Conservation (phyloP, 2,113 vertebrate species). For the Aythya baeri region DNA sequence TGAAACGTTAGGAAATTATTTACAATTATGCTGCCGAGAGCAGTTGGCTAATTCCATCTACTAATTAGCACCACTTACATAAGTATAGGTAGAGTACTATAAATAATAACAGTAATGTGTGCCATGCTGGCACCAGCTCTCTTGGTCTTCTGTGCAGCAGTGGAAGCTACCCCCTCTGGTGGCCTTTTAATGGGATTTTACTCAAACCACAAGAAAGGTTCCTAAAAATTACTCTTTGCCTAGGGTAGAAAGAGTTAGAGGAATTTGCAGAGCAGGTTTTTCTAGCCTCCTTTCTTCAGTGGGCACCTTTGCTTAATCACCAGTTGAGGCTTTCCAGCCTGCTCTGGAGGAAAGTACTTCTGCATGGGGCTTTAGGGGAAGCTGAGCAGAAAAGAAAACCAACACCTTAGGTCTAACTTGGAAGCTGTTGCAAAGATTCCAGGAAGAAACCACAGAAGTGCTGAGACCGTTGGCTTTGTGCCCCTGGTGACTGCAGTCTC, state of each 20-base stretch:
- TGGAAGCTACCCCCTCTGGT: constrained; percentile 39
- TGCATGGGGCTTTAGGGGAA: neutral
- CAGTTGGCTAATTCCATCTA: constrained; percentile 68
- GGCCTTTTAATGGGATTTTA: neutral
- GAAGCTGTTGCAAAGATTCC: neutral
- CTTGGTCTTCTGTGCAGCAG: neutral
- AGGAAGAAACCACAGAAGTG: neutral
- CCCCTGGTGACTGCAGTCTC: neutral
- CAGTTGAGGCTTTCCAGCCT: neutral
- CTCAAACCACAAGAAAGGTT: neutral
- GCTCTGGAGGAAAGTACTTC: neutral
- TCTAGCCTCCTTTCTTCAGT: neutral
- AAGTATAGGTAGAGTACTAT: constrained; percentile 57
- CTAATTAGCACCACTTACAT: constrained; percentile 67
- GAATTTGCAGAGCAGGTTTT: neutral
- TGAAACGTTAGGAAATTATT: constrained; percentile 67
- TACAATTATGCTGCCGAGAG: constrained; percentile 61
- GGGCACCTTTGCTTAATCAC: neutral
- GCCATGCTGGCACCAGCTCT: neutral
- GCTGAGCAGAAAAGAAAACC: fast-evolving
- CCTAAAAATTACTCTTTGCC: neutral
- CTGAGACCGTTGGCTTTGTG: neutral
- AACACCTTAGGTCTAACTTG: neutral
- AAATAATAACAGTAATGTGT: constrained; percentile 8
- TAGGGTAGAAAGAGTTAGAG: neutral